These are phyloP conservation scores for Accipiter cooperii DNA, from an alignment of 2,113 vertebrate species.

Conservation along the genomic window DNA sequence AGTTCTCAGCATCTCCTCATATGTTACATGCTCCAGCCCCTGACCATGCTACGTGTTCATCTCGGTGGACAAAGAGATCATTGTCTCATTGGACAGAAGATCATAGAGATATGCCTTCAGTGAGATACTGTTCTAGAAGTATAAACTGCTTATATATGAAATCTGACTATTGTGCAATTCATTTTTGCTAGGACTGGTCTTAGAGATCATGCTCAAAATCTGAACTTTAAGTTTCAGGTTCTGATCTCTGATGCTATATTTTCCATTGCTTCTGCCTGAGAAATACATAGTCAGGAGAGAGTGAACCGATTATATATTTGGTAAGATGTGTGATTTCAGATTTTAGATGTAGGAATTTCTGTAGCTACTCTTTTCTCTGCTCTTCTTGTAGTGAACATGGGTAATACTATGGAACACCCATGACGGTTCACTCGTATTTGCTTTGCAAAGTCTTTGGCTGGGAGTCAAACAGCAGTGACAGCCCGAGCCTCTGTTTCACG, in stretches of 20 bases:
- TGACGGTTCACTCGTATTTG: background rate
- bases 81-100: background rate
- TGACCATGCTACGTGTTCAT: background rate
- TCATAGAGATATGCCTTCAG: background rate
- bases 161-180: background rate
- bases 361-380: background rate
- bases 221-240: background rate
- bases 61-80: background rate
- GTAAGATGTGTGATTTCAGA: background rate
- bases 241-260: background rate
- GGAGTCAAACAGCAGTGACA: background rate
- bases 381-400: background rate
- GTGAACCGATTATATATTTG: background rate
- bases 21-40: accelerated
- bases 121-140: background rate
- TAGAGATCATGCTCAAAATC: background rate
- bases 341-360: background rate
- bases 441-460: background rate
- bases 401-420: background rate
- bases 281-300: background rate
- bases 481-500: background rate
- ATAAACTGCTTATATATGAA: background rate
- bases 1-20: background rate
- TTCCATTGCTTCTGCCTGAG: background rate
- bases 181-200: background rate